Percentiles rank a stretch among this genome's conserved stretches.
Conservation (phyloP, 1,140 invertebrate genomes). For the Heliconius nattereri region DNA sequence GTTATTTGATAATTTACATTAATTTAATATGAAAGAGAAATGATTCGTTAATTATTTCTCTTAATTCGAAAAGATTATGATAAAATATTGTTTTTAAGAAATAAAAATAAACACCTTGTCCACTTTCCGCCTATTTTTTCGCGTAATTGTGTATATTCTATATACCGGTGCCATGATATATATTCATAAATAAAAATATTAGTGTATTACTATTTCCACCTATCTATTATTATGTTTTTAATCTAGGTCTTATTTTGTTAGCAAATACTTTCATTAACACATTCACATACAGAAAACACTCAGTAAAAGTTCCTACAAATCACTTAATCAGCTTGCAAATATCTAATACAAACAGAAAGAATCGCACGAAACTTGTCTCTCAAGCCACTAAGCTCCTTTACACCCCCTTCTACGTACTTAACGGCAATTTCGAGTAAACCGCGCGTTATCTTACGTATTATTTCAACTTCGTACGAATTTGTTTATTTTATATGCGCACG, state of each 20-base stretch:
- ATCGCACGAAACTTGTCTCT: constrained; percentile 59
- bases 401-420: constrained; percentile 69
- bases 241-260: not conserved
- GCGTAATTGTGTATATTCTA: no score
- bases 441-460: constrained; percentile 58
- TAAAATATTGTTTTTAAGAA: no score
- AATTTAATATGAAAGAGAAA: no score
- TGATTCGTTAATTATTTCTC: no score
- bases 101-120: no score
- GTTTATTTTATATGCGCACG: constrained; percentile 32
- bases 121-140: no score
- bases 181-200: no score
- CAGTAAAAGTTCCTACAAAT: constrained; percentile 32
- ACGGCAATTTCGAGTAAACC: constrained; percentile 61
- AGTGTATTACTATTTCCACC: no score
- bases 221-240: no score
- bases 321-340: constrained; percentile 65
- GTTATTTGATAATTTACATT: no score
- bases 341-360: constrained; percentile 62
- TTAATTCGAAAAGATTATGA: no score
- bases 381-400: constrained; percentile 64
- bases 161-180: no score
- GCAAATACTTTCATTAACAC: not conserved
- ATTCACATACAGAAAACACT: not conserved
- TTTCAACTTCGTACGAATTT: constrained; percentile 49